Conservation (phyloP, 2,888 invertebrate genomes). For the Esperia sulphurella region DNA sequence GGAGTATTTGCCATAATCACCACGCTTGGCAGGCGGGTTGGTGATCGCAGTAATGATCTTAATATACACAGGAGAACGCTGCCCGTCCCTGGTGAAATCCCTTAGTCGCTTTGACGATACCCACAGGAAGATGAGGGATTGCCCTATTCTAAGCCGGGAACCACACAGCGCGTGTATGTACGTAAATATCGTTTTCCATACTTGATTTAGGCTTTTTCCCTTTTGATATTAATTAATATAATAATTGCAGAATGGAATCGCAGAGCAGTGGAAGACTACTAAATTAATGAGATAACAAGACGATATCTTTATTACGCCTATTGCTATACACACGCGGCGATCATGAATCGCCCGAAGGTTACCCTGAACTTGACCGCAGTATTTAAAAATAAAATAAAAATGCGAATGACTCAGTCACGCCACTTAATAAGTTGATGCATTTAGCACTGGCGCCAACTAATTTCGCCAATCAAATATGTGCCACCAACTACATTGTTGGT, state of each 20-base stretch:
- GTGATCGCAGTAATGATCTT: no score
- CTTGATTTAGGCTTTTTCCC: background rate
- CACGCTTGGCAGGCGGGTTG: no score
- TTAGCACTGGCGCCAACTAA: constrained; percentile 15
- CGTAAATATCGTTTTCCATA: no score
- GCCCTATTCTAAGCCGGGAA: no score
- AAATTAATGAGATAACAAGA: background rate
- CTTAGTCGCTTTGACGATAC: no score
- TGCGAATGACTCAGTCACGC: constrained; percentile 24
- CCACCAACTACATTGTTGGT: background rate
- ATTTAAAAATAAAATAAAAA: constrained; percentile 17
- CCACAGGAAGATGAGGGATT: no score
- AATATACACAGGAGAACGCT: no score
- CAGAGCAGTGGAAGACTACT: background rate
- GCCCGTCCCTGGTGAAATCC: no score
- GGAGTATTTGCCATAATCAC: no score
- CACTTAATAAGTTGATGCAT: constrained; percentile 22
- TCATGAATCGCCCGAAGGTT: constrained; percentile 21
- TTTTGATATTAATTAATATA: background rate
- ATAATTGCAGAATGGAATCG: background rate
- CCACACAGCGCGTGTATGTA: no score
- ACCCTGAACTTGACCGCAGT: constrained; percentile 49
- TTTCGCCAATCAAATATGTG: background rate
- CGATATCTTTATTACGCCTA: constrained; percentile 1
- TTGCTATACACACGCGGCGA: constrained; percentile 16